Base-by-base conservation (phyloP, 2,113 vertebrate genomes). In the Gorilla gorilla region DNA sequence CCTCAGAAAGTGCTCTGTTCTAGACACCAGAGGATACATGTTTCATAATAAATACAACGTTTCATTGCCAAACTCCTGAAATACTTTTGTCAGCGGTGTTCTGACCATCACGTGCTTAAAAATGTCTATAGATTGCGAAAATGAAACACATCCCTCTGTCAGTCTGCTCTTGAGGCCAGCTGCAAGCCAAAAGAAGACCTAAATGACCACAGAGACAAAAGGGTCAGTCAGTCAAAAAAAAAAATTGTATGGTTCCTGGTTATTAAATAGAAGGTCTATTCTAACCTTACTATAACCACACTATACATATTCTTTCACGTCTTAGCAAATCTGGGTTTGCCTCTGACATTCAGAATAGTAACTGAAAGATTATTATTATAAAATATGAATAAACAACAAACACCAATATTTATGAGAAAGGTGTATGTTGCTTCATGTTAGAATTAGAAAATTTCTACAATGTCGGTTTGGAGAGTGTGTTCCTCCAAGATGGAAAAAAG, bases 261-360 rank as follows among this genome's bases (percentile, higher is more conserved):
- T 94, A 88, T 27, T 82, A 81, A 92, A 35, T 2, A 96, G 48
- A n/a, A 95, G n/a, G 2, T 43, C 55, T 48, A 86, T 52, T 27
- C 20, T 48, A 78, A 80, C 4, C 9, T 57, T 79, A 75, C 79
- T 55, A 38, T 40, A 40, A 40, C 40, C 40, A 81, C 8, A 68
- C 3, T 12, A 87, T 6, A 93, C 20, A 27, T 70, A 86, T 7
- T 83, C 25, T 43, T 48, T 73, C 83, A 76, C 66, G 20, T 43
- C 35, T 89, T 40, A 52, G 12, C 23, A 96, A 59, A 90, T 43
- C 50, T 73, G 13, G 10, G 5, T 79, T 89, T 89, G 25, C 25
- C 25, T 73, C 45, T 89, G 48, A 95, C 22, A 94, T 50, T 90
- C 64, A 93, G 16, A 92, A 13, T 38, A 93, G 73, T 82, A 75